A percentile compares a stretch with the other conserved stretches of the same genome.
phyloP scores from a whole-genome alignment of 2,797 vertebrate genomes.

The Myotis findleyi region DNA sequence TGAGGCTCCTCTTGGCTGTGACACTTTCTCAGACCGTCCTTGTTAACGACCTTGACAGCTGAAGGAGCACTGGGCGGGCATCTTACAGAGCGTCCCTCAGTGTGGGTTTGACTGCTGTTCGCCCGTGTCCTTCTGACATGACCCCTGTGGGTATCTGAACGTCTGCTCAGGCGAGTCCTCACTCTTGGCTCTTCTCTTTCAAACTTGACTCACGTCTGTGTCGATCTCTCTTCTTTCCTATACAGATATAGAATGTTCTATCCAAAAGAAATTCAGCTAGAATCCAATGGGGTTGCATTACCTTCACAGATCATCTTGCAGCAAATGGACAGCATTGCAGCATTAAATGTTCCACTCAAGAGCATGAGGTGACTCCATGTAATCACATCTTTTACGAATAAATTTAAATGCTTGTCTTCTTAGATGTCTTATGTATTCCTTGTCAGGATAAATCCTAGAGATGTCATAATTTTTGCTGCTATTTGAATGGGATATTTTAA shows the following conservation, averaged over 20 bases:
- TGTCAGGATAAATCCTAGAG: background rate
- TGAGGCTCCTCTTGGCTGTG: background rate
- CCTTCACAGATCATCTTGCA: background rate
- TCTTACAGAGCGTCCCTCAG: background rate
- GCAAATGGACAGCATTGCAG: background rate
- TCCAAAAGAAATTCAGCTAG: background rate
- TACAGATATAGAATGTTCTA: background rate
- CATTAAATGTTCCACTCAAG: background rate
- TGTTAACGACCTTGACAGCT: background rate
- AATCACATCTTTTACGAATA: background rate
- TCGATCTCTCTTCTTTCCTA: background rate
- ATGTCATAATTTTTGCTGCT: background rate
- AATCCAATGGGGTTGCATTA: background rate
- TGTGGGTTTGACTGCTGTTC: background rate
- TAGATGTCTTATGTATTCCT: background rate
- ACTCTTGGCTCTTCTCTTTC: background rate
- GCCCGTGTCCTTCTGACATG: background rate
- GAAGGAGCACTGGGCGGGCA: background rate
- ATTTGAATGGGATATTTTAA: background rate
- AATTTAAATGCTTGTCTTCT: background rate
- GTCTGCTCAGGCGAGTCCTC: background rate
- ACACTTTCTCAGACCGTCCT: background rate
- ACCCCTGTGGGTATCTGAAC: background rate
- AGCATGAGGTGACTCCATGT: background rate
- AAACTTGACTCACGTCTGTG: background rate